These are phyloP conservation scores for Lasioglossum villosulum DNA, from an alignment of 2,888 invertebrate species.

Conservation along the genomic window DNA sequence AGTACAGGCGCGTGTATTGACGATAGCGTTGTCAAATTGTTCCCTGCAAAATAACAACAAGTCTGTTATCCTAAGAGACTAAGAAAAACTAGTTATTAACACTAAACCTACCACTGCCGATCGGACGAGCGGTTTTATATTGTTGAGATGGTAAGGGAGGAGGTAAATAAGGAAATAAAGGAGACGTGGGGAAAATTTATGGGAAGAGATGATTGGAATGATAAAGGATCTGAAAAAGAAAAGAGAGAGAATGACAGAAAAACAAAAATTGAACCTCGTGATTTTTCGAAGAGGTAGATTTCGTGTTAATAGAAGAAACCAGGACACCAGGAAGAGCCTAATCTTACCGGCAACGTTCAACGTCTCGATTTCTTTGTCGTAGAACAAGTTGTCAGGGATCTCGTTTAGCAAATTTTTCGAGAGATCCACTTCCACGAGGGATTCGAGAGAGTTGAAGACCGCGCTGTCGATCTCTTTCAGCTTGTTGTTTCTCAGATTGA, in stretches of 20 bases:
- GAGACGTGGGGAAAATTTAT: too few relatives aligned
- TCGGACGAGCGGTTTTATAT: too few relatives aligned
- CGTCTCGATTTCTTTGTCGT: slow-evolving; percentile 88
- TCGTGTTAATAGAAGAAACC: too few relatives aligned
- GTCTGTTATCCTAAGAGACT: neutral
- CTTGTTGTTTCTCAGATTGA: slow-evolving; percentile 89
- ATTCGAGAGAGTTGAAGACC: slow-evolving; percentile 87
- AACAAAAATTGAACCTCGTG: too few relatives aligned
- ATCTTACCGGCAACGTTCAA: slow-evolving; percentile 83
- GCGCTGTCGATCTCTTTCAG: slow-evolving; percentile 87
- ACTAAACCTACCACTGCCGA: too few relatives aligned
- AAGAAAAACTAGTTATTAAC: neutral
- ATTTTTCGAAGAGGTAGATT: too few relatives aligned
- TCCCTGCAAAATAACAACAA: slow-evolving; percentile 80
- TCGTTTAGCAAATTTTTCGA: slow-evolving; percentile 89
- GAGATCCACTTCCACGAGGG: slow-evolving; percentile 90
- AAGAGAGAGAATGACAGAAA: too few relatives aligned
- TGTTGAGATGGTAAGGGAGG: too few relatives aligned
- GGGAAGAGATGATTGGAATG: too few relatives aligned
- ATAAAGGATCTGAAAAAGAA: too few relatives aligned
- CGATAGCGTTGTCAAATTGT: slow-evolving; percentile 88
- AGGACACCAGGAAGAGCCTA: neutral
- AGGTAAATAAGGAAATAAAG: too few relatives aligned
- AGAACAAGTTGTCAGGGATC: slow-evolving; percentile 88
- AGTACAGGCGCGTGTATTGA: slow-evolving; percentile 88